Evolutionary conservation across 2,888 invertebrate species (phyloP).

Genomic region (Anorthoa munda): DNA sequence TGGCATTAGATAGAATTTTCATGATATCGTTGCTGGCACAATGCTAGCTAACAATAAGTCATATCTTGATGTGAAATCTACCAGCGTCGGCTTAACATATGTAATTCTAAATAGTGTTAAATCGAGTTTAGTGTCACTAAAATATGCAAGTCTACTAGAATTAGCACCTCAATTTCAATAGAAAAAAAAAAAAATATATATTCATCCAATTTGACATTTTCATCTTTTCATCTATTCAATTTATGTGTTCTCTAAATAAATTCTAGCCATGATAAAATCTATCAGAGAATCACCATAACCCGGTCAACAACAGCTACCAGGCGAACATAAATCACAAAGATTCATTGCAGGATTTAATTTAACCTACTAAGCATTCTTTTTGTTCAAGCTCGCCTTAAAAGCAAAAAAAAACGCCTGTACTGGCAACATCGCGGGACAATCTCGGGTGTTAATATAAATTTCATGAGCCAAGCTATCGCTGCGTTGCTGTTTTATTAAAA

Average conservation of each 20-base stretch:
- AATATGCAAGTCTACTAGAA: neutral
- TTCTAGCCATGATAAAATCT: constrained; percentile 2
- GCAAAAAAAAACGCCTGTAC: constrained; percentile 65
- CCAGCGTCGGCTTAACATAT: no score
- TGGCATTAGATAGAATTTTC: neutral
- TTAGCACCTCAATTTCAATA: neutral
- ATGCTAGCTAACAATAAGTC: neutral
- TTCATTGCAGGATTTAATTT: constrained; percentile 64
- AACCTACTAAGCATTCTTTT: constrained; percentile 64
- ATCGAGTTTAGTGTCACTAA: no score
- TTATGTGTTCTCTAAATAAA: neutral
- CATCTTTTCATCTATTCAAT: neutral
- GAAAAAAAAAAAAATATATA: neutral
- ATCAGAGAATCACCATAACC: constrained; percentile 5
- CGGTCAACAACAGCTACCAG: constrained; percentile 42
- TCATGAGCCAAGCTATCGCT: constrained; percentile 77
- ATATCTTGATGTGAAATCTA: neutral
- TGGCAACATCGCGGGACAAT: constrained; percentile 74
- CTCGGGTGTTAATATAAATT: constrained; percentile 81
- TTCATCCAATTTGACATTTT: neutral
- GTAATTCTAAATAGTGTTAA: neutral
- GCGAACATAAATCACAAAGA: constrained; percentile 48
- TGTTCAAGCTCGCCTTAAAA: constrained; percentile 56
- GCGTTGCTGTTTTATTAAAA: constrained; percentile 80
- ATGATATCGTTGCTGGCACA: neutral